Evolutionary conservation across 2,113 vertebrate species (phyloP), one percentile per base, ranked within the genome.

Genomic region (Uropsilus gracilis): DNA sequence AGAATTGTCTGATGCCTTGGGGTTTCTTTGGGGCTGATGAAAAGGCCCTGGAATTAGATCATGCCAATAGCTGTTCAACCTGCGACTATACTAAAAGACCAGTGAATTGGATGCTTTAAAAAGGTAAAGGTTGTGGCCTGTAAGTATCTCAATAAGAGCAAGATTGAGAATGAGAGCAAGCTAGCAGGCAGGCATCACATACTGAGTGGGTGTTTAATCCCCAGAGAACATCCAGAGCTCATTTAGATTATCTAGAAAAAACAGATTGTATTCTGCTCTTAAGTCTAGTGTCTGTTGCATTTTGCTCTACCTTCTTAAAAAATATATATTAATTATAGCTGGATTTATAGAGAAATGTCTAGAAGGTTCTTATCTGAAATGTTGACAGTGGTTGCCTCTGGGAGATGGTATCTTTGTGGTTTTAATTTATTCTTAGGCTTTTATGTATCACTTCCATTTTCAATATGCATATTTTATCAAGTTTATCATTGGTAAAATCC

Each of bases 371-470:
- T 94, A 83, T 80, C 80, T 93, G 46, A 91, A 90, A 85, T 73
- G 92, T 80, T 91, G 89, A 76, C 92, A 63, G 71, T 44, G 39
- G 71, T 76, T 91, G 76, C 94, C 87, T 77, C 85, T 59, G 86
- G 84, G 94, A 94, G 80, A 95, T 57, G 32, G 73, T 77, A 76
- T 42, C 76, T 84, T 69, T 81, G 71, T 77, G 81, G 87, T 85
- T 94, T 95, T 57, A 93, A 96, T 96, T 90, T 94, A 95, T 96
- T 88, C 72, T 89, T 68, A 55, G 4, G 80, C 66, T 91, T 97
- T 96, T 90, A 90, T 96, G 61, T 95, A 85, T 82, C 48, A 16
- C 24, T 94, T 95, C 66, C 69, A 93, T 93, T 94, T 94, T 95
- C 90, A 66, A 28, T 68, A 87, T 64, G 81, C 80, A 68, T 81